Evolutionary conservation across 2,797 vertebrate genomes (phyloP).

Genomic region (Macroramphosus scolopax): DNA sequence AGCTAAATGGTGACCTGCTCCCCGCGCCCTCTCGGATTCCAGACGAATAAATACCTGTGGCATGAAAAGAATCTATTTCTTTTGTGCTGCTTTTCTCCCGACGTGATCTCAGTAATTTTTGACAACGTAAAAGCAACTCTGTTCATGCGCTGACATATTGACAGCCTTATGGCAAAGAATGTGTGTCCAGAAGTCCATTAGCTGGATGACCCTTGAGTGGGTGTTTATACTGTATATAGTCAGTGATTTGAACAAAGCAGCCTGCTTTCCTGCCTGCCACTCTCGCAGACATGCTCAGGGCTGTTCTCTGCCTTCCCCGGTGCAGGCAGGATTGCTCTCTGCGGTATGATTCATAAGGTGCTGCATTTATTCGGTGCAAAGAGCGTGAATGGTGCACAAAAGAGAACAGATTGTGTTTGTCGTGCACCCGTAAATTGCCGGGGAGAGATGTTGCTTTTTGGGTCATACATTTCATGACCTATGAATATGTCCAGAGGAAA

Average conservation of each 20-base stretch:
- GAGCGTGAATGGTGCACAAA: conserved; percentile 70
- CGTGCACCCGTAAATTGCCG: conserved; percentile 59
- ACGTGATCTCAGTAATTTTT: conserved; percentile 3
- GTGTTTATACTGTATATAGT: conserved; percentile 53
- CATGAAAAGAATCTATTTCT: too few relatives aligned
- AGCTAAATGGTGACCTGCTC: conserved; percentile 26
- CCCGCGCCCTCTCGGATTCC: conserved; percentile 8
- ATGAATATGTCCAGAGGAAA: conserved; percentile 33
- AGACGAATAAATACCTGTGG: too few relatives aligned
- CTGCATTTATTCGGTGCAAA: conserved; percentile 75
- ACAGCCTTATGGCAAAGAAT: conserved; percentile 35
- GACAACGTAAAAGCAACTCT: conserved; percentile 36
- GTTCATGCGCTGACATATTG: conserved; percentile 25
- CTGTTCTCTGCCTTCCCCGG: conserved; percentile 50
- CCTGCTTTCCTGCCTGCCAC: conserved; percentile 59
- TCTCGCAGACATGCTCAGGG: conserved; percentile 58
- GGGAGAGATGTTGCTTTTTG: conserved; percentile 50
- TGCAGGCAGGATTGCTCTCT: conserved; percentile 53
- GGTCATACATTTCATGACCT: conserved; percentile 45
- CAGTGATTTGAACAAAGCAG: conserved; percentile 60
- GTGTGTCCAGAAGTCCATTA: conserved; percentile 66
- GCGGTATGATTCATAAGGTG: conserved; percentile 74
- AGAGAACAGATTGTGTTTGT: conserved; percentile 71
- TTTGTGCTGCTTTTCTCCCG: too few relatives aligned
- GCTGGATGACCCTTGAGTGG: conserved; percentile 60